Conservation (phyloP, 2,888 invertebrate species). For the Pristionchus mayeri region DNA sequence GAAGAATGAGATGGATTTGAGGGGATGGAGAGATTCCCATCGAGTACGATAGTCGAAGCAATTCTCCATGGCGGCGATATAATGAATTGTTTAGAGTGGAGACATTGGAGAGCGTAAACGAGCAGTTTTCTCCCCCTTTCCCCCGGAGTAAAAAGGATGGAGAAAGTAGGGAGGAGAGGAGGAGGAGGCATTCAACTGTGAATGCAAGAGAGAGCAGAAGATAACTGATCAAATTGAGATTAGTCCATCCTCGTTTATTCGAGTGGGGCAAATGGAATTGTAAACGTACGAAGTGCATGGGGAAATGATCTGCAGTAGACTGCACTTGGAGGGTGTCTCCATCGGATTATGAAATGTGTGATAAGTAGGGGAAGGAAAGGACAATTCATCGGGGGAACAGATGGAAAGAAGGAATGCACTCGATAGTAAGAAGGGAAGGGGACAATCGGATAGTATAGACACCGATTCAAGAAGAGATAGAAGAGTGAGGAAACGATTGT, state of each 20-base stretch:
- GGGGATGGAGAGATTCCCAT: slow-evolving; percentile 1
- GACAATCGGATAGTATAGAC: neutral
- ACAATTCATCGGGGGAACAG: neutral
- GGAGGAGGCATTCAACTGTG: slow-evolving; percentile 13
- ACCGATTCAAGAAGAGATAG: neutral
- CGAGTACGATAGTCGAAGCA: neutral
- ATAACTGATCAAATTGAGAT: neutral
- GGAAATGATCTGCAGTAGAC: neutral
- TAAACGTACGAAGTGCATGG: neutral
- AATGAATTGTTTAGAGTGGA: slow-evolving; percentile 3
- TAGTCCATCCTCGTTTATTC: too few species aligned
- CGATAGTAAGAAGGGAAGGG: slow-evolving; percentile 8
- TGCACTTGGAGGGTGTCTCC: neutral
- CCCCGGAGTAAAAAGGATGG: neutral
- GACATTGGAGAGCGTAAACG: neutral
- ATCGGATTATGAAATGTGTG: neutral
- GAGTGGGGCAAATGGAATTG: too few species aligned
- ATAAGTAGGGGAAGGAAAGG: slow-evolving; percentile 10
- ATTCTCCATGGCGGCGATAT: neutral
- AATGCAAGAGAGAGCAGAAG: neutral
- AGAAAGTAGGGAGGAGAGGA: neutral
- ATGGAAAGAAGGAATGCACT: neutral
- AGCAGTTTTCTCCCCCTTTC: slow-evolving; percentile 2
- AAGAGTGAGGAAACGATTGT: neutral
- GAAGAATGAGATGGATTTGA: neutral